These are phyloP conservation scores for Origma solitaria DNA, from an alignment of 2,113 vertebrate genomes.

Conservation along the genomic window DNA sequence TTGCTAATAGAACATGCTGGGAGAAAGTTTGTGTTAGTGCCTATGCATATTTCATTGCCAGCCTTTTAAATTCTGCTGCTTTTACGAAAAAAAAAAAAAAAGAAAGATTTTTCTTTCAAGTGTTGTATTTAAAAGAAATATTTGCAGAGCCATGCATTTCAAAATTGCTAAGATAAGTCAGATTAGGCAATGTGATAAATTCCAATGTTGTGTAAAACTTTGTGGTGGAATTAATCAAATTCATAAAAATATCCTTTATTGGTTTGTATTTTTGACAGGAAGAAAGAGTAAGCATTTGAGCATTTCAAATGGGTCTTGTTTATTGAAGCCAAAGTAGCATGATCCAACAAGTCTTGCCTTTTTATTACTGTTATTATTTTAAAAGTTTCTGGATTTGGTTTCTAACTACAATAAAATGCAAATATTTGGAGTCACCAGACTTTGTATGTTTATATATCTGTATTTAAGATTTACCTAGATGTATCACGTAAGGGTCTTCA, in stretches of 20 bases:
- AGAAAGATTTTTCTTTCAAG: neutral
- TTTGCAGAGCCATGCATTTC: neutral
- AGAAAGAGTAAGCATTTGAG: neutral
- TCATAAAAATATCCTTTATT: neutral
- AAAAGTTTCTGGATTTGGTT: neutral
- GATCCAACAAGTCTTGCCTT: neutral
- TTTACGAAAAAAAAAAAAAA: neutral
- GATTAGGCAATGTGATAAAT: neutral
- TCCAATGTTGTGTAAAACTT: neutral
- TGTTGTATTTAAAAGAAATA: neutral
- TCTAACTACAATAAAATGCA: neutral
- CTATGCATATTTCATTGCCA: slow-evolving; percentile 25
- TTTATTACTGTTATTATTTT: neutral
- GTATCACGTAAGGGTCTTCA: neutral
- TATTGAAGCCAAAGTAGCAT: neutral
- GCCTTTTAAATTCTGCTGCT: neutral
- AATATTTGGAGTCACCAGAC: neutral
- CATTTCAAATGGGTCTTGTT: neutral
- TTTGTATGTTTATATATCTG: neutral
- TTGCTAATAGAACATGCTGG: neutral
- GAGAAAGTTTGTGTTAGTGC: neutral
- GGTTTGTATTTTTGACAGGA: neutral
- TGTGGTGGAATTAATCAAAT: neutral
- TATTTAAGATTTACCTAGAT: neutral
- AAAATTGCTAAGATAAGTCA: neutral